Evolutionary conservation across 2,113 vertebrate genomes (phyloP), one percentile per base, ranked within the genome.

Genomic region (Speoplatyrhinus poulsoni): DNA sequence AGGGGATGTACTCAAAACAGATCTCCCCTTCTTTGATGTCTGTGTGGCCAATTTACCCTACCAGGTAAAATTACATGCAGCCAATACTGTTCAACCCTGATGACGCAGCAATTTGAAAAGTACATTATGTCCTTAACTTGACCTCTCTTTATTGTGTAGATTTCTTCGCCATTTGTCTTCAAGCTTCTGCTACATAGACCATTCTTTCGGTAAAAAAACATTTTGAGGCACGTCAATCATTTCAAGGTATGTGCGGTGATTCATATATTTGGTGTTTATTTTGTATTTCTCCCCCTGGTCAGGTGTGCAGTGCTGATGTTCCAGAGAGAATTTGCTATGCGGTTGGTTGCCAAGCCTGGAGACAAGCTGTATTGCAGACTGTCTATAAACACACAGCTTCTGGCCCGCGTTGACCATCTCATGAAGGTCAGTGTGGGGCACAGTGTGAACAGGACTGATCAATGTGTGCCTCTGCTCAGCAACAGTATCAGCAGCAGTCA

Each of bases 301-400:
- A 99, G 98, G 81, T 99, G 97, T 93, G 97, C 97, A 9, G 85
- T 99, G 87, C 92, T 99, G 85, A 99, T 99, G 98, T 99, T 99
- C 92, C 98, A 99, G 79, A 94, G 95, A 79, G 97, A 99, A 82
- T 99, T 99, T 88, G 97, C 98, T 15, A 95, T 98, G 90, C 94
- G 97, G 46, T 89, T 99, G 76, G 96, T 99, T 48, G 98, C 98
- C 68, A 92, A 93, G 60, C 96, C 97, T 26, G 97, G 96, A 77
- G 96, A 95, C 81, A 98, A 96, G 52, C 87, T 98, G 5, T 99
- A 96, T 87, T 99, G 98, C 89, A 93, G 97, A 47, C 92, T 99
- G 0, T 99, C 97, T 63, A 95, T 99, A 81, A 99, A 99, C 82
- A 98, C 97, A 17, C 98, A 99, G 67, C 88, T 99, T 0, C 67